phyloP scores from a whole-genome alignment of 1,140 invertebrate genomes.

The Elysia chlorotica region DNA sequence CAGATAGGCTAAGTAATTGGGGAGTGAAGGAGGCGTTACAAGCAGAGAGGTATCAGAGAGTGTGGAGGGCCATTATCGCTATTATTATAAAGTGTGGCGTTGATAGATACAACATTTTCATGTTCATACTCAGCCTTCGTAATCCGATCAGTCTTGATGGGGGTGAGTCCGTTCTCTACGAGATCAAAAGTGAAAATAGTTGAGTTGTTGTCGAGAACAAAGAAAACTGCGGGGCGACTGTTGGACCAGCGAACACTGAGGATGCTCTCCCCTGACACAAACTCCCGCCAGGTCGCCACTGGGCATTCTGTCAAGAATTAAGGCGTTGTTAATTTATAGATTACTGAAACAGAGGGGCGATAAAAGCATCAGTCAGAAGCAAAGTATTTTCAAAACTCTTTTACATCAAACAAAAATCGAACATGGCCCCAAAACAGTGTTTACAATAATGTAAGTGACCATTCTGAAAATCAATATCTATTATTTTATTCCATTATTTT shows the following conservation, averaged over 20 bases:
- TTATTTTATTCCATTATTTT: too few relatives aligned
- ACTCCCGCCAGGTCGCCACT: constrained; percentile 63
- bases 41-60: too few relatives aligned
- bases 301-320: constrained; percentile 64
- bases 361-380: too few relatives aligned
- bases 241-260: constrained; percentile 67
- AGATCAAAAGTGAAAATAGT: constrained; percentile 69
- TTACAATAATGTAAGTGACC: background rate
- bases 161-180: constrained; percentile 63
- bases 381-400: too few relatives aligned
- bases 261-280: constrained; percentile 57
- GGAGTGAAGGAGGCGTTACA: too few relatives aligned
- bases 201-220: constrained; percentile 66
- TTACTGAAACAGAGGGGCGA: too few relatives aligned
- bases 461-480: too few relatives aligned
- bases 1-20: too few relatives aligned
- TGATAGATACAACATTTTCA: too few relatives aligned
- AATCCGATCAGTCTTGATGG: constrained; percentile 61
- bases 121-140: constrained; percentile 60
- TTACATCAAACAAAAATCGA: background rate
- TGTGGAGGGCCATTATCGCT: too few relatives aligned
- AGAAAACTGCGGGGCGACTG: constrained; percentile 68
- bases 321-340: too few relatives aligned
- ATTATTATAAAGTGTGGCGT: too few relatives aligned
- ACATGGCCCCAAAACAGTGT: background rate